Evolutionary conservation across 2,888 invertebrate species (phyloP).

Genomic region (Melitaea athalia): DNA sequence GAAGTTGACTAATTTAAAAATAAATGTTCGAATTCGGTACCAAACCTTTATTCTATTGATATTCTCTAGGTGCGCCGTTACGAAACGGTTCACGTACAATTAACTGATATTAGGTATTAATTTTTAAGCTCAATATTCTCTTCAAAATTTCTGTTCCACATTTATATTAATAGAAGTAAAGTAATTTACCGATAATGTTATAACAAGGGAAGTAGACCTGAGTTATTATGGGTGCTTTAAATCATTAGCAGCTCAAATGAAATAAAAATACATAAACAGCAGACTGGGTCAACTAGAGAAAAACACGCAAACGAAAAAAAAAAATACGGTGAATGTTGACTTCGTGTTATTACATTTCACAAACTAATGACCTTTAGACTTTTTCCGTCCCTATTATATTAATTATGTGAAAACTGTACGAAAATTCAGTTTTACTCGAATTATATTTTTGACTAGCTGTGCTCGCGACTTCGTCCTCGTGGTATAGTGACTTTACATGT

Average conservation of each 20-base stretch:
- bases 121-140: too few species aligned
- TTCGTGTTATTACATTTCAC: constrained; percentile 2
- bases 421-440: neutral
- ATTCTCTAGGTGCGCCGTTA: too few species aligned
- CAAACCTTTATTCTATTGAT: too few species aligned
- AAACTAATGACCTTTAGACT: constrained; percentile 9
- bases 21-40: too few species aligned
- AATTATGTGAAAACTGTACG: neutral
- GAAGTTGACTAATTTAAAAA: too few species aligned
- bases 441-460: neutral
- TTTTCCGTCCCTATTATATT: neutral
- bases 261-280: constrained; percentile 12
- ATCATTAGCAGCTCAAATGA: constrained; percentile 6
- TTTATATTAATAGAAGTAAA: neutral
- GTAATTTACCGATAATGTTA: neutral
- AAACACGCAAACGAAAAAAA: constrained; percentile 12
- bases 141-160: too few species aligned
- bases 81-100: too few species aligned
- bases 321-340: neutral
- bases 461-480: neutral
- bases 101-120: too few species aligned
- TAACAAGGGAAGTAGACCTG: constrained; percentile 4
- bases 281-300: neutral
- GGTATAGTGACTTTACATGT: too few species aligned
- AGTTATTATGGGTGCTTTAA: constrained; percentile 7